Base-by-base conservation (phyloP, 2,888 invertebrate genomes). In the Ctena decussata region DNA sequence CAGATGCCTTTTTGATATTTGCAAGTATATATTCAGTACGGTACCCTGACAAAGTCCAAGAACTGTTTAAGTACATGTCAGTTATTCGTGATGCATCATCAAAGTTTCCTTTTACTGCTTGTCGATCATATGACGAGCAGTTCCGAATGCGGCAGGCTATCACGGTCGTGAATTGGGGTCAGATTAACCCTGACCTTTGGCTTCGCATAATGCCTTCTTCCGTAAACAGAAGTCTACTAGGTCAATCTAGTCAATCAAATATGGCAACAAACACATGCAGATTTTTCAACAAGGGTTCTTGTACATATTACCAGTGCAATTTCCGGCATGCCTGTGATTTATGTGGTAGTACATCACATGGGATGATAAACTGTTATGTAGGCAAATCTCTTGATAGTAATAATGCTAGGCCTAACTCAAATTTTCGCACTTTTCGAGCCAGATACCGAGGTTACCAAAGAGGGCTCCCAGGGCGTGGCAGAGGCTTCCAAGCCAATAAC, bases 41-140 rank as follows among this genome's bases (percentile, higher is more conserved):
- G 0, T 46, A 78, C 24, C 49, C 49, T 21, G 37, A 32, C 3
- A 44, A 53, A 27, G 15, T 32, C 0, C 71, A 78, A 21, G 78
- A 53, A 3, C n/a, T 78, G 18, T 53, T 78, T 1, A 70, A 71
- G 30, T 71, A 78, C 37, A 53, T 78, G 32, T 30, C n/a, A 0
- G 32, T 41, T 37, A 71, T 71, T 15, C 49, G 78, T 12, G 35
- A 32, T 35, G 78, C 39, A 1, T 37, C 57, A 24, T 44, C 27
- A 39, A 46, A 44, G 11, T 69, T 69, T 30, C 3, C 32, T 32
- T n/a, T 32, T 30, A n/a, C 27, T 37, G 35, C 41, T 21, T 78
- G 78, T 49, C 15, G 71, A 11, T 44, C 1, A 8, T 78, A 78
- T 65, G 78, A 78, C 37, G 65, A 65, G 21, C 65, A 65, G 21